These are phyloP conservation scores for Caerostris darwini DNA, from an alignment of 1,140 invertebrate species.

Conservation along the genomic window DNA sequence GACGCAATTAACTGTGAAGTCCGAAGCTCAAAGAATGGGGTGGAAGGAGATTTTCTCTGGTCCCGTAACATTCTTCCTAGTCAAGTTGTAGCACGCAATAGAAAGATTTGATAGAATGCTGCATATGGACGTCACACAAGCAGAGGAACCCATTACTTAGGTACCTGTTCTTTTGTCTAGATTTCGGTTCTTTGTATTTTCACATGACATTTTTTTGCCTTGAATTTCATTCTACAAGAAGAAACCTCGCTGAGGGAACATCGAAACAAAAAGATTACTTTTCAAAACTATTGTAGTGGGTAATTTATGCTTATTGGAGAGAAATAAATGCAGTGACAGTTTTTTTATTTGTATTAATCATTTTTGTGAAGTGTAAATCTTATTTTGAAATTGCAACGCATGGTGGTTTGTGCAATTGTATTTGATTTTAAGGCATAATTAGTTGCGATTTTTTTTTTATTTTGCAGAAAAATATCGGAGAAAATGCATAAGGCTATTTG, in stretches of 20 bases:
- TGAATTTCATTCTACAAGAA: background rate
- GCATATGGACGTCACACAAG: slow-evolving; percentile 3
- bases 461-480: too few species aligned
- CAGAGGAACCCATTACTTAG: slow-evolving; percentile 41
- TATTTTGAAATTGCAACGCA: too few species aligned
- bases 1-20: slow-evolving; percentile 52
- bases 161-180: slow-evolving; percentile 18
- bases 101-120: slow-evolving; percentile 60
- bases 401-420: too few species aligned
- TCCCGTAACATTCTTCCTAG: slow-evolving; percentile 19
- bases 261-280: background rate
- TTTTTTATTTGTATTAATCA: too few species aligned
- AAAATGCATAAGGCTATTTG: too few species aligned
- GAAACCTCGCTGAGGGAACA: background rate
- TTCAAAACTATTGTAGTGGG: too few species aligned
- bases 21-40: background rate
- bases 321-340: too few species aligned
- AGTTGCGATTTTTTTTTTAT: too few species aligned
- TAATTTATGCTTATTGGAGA: too few species aligned
- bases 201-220: background rate
- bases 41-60: slow-evolving; percentile 10
- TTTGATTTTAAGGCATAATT: too few species aligned
- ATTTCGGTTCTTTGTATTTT: background rate
- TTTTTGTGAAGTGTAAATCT: too few species aligned
- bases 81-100: slow-evolving; percentile 44